These are phyloP conservation scores for Balaenoptera acutorostrata DNA, from an alignment of 2,113 vertebrate genomes.

Conservation along the genomic window DNA sequence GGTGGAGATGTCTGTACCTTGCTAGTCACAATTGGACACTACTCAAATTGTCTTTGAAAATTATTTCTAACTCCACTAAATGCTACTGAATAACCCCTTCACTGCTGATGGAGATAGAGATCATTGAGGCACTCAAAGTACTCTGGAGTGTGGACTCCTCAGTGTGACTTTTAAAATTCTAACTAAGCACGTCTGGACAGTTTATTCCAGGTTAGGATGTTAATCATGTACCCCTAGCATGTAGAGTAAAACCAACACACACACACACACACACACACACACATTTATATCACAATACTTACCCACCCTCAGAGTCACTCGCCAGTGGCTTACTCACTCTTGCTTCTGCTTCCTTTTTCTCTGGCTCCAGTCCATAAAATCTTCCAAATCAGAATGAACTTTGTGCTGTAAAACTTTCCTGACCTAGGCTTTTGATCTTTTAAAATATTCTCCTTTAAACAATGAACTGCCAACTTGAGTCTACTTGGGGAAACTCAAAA, in stretches of 20 bases:
- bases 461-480: background rate
- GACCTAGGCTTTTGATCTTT: background rate
- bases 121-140: background rate
- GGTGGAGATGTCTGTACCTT: background rate
- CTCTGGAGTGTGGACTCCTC: background rate
- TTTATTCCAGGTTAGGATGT: background rate
- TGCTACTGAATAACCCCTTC: background rate
- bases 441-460: constrained; percentile 2
- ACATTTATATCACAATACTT: background rate
- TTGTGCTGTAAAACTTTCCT: background rate
- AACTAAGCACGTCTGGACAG: background rate
- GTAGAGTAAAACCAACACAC: background rate
- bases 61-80: background rate
- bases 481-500: background rate
- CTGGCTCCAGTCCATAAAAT: background rate
- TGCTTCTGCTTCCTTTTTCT: background rate
- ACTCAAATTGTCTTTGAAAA: background rate
- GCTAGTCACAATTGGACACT: background rate
- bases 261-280: background rate
- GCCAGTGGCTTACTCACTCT: background rate
- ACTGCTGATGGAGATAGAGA: background rate
- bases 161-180: background rate
- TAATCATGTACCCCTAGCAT: background rate
- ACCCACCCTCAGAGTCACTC: background rate
- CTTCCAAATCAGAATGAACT: background rate